phyloP scores from a whole-genome alignment of 2,797 vertebrate genomes.

The Labeo calbasu region DNA sequence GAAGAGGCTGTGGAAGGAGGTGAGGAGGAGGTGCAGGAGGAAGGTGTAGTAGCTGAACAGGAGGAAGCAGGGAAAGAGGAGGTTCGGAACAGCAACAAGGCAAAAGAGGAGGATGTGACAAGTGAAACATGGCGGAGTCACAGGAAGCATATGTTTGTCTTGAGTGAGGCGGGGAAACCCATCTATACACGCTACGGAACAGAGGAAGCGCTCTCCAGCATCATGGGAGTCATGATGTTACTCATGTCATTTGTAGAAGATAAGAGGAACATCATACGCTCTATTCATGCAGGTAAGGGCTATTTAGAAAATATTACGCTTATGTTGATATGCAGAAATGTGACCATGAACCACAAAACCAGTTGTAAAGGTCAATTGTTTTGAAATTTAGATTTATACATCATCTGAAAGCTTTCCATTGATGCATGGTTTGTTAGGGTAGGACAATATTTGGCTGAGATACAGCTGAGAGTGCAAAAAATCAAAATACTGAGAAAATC shows the following conservation, averaged over 20 bases:
- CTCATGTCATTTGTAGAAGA: slow-evolving; percentile 95
- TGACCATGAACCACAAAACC: no score
- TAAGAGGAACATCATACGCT: slow-evolving; percentile 91
- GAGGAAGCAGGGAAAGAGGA: slow-evolving; percentile 73
- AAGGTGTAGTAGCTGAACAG: slow-evolving; percentile 46
- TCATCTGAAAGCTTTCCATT: no score
- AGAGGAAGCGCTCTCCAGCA: slow-evolving; percentile 95
- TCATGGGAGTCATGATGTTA: slow-evolving; percentile 97
- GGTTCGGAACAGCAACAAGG: slow-evolving; percentile 47
- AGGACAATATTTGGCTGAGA: no score
- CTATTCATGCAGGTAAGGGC: slow-evolving; percentile 91
- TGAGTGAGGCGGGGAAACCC: slow-evolving; percentile 96
- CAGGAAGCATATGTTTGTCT: slow-evolving; percentile 93
- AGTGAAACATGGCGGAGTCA: slow-evolving; percentile 89
- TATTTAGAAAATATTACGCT: background rate
- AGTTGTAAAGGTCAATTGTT: no score
- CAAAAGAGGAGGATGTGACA: slow-evolving; percentile 86
- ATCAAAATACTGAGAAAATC: no score
- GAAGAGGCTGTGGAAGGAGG: slow-evolving; percentile 61
- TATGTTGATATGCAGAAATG: background rate
- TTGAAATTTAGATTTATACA: no score
- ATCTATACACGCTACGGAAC: slow-evolving; percentile 96
- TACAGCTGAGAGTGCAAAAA: no score
- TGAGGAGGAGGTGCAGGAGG: slow-evolving; percentile 49
- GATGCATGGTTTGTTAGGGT: no score